Evolutionary conservation across 2,888 invertebrate genomes (phyloP).

Genomic region (Ischnura elegans): DNA sequence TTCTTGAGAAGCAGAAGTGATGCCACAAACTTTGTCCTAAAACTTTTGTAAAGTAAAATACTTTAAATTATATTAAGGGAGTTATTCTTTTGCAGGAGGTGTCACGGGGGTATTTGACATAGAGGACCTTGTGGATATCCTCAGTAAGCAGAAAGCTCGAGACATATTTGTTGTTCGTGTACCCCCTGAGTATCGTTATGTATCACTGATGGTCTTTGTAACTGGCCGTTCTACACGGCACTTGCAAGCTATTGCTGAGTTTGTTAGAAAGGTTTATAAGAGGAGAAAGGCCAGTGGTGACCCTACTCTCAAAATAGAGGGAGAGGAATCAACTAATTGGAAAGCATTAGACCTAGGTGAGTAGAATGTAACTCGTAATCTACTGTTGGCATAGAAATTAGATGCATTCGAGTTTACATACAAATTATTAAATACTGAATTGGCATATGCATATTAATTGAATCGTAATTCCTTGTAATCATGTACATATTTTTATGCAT

Average conservation of each 20-base stretch:
- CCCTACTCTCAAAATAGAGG: slow-evolving; percentile 87
- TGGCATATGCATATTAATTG: no score
- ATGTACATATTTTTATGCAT: no score
- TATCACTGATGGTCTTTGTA: slow-evolving; percentile 91
- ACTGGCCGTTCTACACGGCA: slow-evolving; percentile 87
- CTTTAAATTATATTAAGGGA: no score
- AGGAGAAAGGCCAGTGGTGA: slow-evolving; percentile 84
- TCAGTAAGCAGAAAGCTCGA: slow-evolving; percentile 87
- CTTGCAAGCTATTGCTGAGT: slow-evolving; percentile 86
- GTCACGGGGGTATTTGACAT: slow-evolving; percentile 91
- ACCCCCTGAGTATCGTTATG: slow-evolving; percentile 87
- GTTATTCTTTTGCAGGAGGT: slow-evolving; percentile 86
- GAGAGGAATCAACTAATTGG: slow-evolving; percentile 89
- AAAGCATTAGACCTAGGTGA: slow-evolving; percentile 93
- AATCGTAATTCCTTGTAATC: no score
- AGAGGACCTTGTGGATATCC: slow-evolving; percentile 88
- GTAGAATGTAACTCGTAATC: no score
- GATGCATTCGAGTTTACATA: no score
- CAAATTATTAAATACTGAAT: no score
- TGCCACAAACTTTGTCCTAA: no score
- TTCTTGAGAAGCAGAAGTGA: no score
- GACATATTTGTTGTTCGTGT: slow-evolving; percentile 91
- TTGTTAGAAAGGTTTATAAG: slow-evolving; percentile 88
- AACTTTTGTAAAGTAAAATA: no score
- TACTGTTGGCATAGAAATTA: no score